Base-by-base conservation (phyloP, 2,888 invertebrate genomes). In the Euplexia lucipara region DNA sequence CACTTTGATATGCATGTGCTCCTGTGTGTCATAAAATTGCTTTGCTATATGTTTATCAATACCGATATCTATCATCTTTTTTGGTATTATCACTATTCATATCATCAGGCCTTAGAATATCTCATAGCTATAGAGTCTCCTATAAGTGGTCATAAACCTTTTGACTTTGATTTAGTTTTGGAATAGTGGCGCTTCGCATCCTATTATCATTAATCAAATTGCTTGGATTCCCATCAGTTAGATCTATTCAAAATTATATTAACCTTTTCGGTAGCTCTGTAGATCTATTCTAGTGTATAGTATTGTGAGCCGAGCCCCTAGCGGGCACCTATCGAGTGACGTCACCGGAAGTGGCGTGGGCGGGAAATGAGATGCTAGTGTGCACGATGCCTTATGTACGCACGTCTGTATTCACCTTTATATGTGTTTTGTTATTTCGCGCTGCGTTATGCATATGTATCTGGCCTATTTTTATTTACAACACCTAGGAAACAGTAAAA, bases 301-400 rank as follows among this genome's bases (percentile, higher is more conserved):
- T 41, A 78, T 80, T 77, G 78, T 75, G 58, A 52, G 74, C 73
- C 77, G 58, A 76, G 81, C 81, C 85, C 82, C 79, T 68, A 78
- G 78, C 76, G 79, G 74, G 52, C 57, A 82, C 64, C 65, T 83
- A 84, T 86, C 82, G 83, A 82, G 81, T 88, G 88, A 87, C 87
- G 83, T 82, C 85, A 87, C 85, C 88, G 87, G 87, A 89, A 88
- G 83, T 83, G 83, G 82, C 74, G 86, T 81, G 83, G 77, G 83
- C 79, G 85, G 87, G 89, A 89, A 86, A 89, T 86, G 83, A 84
- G 86, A 86, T 79, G 84, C 86, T 76, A 82, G 83, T 86, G 83
- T 87, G 82, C 75, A 79, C 81, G 74, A 69, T 75, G 82, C 81
- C 85, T 85, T 84, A 83, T 73, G 69, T 81, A 80, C 58, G 67